Conservation (phyloP, 2,797 vertebrate genomes). For the Chanos chanos region DNA sequence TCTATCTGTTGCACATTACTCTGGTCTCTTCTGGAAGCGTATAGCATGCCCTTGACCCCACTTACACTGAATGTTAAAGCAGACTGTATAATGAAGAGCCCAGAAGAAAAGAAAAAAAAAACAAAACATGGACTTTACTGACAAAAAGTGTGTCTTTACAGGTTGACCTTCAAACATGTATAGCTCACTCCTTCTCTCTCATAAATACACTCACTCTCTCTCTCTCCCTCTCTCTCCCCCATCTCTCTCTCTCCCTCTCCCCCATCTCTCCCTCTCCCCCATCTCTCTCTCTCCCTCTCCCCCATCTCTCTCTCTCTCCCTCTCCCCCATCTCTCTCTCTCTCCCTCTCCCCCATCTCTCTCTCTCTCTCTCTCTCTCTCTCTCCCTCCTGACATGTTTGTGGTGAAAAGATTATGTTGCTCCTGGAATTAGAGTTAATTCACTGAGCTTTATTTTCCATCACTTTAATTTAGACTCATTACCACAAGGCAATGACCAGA, state of each 20-base stretch:
- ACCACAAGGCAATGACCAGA: slow-evolving; percentile 22
- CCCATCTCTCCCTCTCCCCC: slow-evolving; percentile 3
- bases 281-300: slow-evolving; percentile 4
- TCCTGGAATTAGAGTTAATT: slow-evolving; percentile 23
- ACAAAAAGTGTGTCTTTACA: too few relatives aligned
- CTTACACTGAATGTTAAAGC: too few relatives aligned
- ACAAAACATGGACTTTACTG: too few relatives aligned
- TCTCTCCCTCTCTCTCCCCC: background rate
- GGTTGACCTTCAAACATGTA: slow-evolving; percentile 33
- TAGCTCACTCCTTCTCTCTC: slow-evolving; percentile 23
- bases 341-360: background rate
- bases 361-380: slow-evolving; percentile 7
- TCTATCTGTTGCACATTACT: too few relatives aligned
- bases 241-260: background rate
- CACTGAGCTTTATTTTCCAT: slow-evolving; percentile 25
- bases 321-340: slow-evolving; percentile 8
- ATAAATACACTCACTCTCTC: background rate
- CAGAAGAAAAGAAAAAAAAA: too few relatives aligned
- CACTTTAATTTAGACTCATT: slow-evolving; percentile 21
- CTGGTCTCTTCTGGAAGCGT: too few relatives aligned
- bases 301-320: background rate
- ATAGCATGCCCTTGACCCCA: too few relatives aligned
- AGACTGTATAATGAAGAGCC: too few relatives aligned
- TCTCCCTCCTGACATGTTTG: background rate
- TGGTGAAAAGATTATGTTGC: background rate